Conservation (phyloP, 1,140 invertebrate genomes). For the Lordiphosa stackelbergi region DNA sequence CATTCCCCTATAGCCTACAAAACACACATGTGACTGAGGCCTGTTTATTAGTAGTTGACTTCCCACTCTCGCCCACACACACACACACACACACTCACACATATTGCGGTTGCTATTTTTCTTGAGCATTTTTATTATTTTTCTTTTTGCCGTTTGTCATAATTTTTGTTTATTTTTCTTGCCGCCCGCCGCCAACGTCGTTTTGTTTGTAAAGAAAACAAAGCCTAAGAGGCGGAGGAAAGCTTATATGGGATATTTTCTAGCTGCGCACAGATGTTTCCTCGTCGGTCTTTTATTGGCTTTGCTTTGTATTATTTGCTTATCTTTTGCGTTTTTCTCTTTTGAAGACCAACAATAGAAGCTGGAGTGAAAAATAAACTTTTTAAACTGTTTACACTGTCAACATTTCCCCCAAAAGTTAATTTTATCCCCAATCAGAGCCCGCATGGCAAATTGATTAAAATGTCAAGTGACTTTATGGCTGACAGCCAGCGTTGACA, state of each 20-base stretch:
- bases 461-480: conserved; percentile 72
- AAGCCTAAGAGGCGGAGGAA: conserved; percentile 18
- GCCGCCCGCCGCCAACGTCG: conserved; percentile 45
- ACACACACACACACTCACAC: conserved; percentile 25
- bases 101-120: conserved; percentile 50
- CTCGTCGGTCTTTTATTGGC: conserved; percentile 37
- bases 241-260: conserved; percentile 33
- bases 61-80: conserved; percentile 24
- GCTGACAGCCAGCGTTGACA: conserved; percentile 63
- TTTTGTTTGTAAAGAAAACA: conserved; percentile 58
- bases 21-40: conserved; percentile 5
- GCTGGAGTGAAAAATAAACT: conserved; percentile 42
- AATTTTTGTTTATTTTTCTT: conserved; percentile 71
- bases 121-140: conserved; percentile 59
- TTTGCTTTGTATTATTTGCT: conserved; percentile 38
- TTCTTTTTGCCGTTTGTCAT: conserved; percentile 52
- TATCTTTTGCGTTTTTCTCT: conserved; percentile 17
- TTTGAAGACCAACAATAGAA: conserved; percentile 10
- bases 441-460: conserved; percentile 64
- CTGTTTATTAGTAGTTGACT: conserved; percentile 61
- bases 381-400: conserved; percentile 53
- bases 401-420: conserved; percentile 30
- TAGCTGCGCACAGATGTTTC: conserved; percentile 50
- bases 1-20: not conserved
- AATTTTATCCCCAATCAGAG: conserved; percentile 22